phyloP scores from a whole-genome alignment of 35 echinoderm and acorn worm species.

The Ophiothrix spiculata region DNA sequence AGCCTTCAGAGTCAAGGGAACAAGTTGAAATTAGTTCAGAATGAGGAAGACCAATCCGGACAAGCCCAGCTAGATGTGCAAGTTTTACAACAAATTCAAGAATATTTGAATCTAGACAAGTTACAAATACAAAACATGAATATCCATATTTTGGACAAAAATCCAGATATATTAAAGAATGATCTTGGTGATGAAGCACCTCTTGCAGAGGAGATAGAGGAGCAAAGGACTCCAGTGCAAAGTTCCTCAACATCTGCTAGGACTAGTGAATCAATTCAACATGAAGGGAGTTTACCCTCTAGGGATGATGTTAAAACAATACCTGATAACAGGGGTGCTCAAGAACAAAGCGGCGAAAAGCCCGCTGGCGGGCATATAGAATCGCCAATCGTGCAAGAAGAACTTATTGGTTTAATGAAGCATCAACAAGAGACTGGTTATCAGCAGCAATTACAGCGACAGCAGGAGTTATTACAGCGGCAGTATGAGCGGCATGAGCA shows the following conservation, averaged over 20 bases:
- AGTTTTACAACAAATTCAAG: too few relatives aligned
- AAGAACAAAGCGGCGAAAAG: neutral
- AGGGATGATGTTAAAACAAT: neutral
- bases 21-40: too few relatives aligned
- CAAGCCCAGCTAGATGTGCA: too few relatives aligned
- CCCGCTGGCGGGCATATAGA: neutral
- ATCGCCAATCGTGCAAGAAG: neutral
- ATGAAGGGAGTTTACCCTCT: neutral
- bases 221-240: neutral
- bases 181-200: neutral
- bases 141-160: too few relatives aligned
- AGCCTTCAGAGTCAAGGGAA: too few relatives aligned
- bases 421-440: neutral
- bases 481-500: slow-evolving; percentile 8
- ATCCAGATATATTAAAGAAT: too few relatives aligned
- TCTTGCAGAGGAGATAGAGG: neutral
- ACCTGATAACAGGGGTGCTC: neutral
- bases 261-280: neutral
- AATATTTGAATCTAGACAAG: too few relatives aligned
- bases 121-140: too few relatives aligned
- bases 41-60: too few relatives aligned
- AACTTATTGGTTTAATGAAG: neutral
- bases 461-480: slow-evolving; percentile 26
- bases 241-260: neutral
- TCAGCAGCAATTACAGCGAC: neutral